Evolutionary conservation across 2,797 vertebrate genomes (phyloP), one percentile per base, ranked within the genome.

Genomic region (Taenioides sp.): DNA sequence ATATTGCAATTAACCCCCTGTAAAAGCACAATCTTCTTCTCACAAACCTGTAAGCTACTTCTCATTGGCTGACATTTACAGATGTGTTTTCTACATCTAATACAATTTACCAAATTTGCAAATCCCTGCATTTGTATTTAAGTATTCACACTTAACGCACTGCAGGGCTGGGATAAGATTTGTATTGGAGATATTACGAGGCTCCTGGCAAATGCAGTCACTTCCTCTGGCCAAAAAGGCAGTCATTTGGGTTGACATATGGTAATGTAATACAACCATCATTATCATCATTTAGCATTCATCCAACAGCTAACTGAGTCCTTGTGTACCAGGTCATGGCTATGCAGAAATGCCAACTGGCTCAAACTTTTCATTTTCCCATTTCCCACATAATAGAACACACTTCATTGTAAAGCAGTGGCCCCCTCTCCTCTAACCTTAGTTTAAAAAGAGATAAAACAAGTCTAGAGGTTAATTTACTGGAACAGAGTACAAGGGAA

Each of bases 381-480:
- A 25, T 23, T 11, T 64, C 11, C 11, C 23, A 34, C 4, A 58
- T 18, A 43, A n/a, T 55, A 1, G 6, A 49, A 37, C 34, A 37
- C 34, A 37, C 9, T 7, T 7, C 34, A 47, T 14, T 16, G 43
- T 47, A 16, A 47, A 47, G 18, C 65, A n/a, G 25, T 18, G 18
- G 27, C 27, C 67, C 62, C 67, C 58, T 72, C 40, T 7, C 57
- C 37, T 47, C 70, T 68, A 65, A 83, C 5, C 55, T 55, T 43
- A 23, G 28, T 65, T 61, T 34, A 62, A 31, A 63, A 52, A 52
- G 50, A 52, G 18, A 52, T 20, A 73, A 31, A 17, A 60, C 58
- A 17, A 17, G 64, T 71, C 59, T 37, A 16, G 7, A 67, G 17
- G 17, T 57, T 73, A 55, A 73, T 67, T 72, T 23, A 62, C 43